Evolutionary conservation across 2,888 invertebrate species (phyloP).

Genomic region (Didymodactylos carnosus): DNA sequence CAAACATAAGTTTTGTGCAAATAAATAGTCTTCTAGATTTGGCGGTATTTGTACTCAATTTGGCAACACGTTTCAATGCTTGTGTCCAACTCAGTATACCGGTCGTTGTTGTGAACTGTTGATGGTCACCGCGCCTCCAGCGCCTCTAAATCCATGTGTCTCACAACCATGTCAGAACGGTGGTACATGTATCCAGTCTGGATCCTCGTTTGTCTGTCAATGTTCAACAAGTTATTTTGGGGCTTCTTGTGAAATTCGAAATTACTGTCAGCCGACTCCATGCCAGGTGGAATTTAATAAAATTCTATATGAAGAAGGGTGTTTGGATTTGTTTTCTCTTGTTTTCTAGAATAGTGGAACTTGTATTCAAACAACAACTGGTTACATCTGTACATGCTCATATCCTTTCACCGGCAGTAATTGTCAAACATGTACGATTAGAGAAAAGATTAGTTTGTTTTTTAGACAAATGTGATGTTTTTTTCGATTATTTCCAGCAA

Average conservation of each 20-base stretch:
- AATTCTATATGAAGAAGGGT: not conserved
- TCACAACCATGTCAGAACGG: slow-evolving; percentile 11
- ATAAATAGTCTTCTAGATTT: too few relatives aligned
- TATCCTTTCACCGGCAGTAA: not conserved
- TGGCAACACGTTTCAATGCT: slow-evolving; percentile 1
- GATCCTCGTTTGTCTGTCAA: not conserved
- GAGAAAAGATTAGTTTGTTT: too few relatives aligned
- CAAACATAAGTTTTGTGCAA: too few relatives aligned
- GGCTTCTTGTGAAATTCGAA: not conserved
- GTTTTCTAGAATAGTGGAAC: not conserved
- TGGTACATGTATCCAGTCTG: not conserved
- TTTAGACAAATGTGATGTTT: not conserved
- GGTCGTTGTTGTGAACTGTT: not conserved
- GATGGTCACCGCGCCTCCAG: not conserved
- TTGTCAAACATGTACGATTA: not conserved
- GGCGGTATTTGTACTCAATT: not conserved
- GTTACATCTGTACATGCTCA: slow-evolving; percentile 6
- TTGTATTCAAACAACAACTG: not conserved
- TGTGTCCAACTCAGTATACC: slow-evolving; percentile 6
- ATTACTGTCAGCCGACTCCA: not conserved
- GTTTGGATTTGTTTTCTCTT: not conserved
- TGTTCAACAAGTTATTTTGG: not conserved
- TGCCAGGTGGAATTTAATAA: not conserved
- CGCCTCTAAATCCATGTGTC: slow-evolving; percentile 2
- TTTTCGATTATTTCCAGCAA: not conserved